Base-by-base conservation (phyloP, 2,888 invertebrate species). In the Thymelicus sylvestris region DNA sequence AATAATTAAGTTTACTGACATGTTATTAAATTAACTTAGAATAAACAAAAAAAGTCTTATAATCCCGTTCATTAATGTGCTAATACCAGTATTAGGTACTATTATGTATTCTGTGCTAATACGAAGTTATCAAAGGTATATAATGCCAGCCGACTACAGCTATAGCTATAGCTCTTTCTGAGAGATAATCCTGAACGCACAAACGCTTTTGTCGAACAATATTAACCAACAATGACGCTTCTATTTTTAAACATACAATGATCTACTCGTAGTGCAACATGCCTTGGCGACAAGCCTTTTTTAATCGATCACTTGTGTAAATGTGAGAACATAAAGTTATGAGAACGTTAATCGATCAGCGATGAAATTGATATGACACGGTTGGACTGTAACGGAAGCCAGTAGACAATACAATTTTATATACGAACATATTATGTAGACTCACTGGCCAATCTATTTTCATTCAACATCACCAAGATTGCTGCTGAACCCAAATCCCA, bases 361-460 rank as follows among this genome's bases (percentile, higher is more conserved):
- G 68, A 68, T 57, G 41, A 57, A 57, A 63, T 19, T 62, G 67
- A 68, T 63, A 68, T 39, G 63, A n/a, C 68, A 68, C 57, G 67
- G 15, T 31, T 44, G 24, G 31, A 41, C 41, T 48, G 13, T 60
- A 48, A 48, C n/a, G 13, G 50, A 61, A 60, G 50, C 19, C 19
- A 67, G 38, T 12, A 24, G 24, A 55, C 3, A 47, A 48, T 19
- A 47, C 19, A 38, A 24, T 47, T 47, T 31, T 59, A 59, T 47
- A 59, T 44, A 7, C 2, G n/a, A 4, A 48, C 6, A 6, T 48
- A 48, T 48, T 6, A 6, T 5, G 10, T 13, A n/a, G 13, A 48
- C 31, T 52, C 12, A 52, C 15, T 52, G 7, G 6, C 2, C 8
- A 52, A 52, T 52, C 15, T 52, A 7, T 52, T 52, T 52, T 44